Percentiles rank a stretch among this genome's conserved stretches.
Evolutionary conservation across 92 coral and sea anemone genomes (phyloP).

Genomic region (Umimayanthus chanpuru): DNA sequence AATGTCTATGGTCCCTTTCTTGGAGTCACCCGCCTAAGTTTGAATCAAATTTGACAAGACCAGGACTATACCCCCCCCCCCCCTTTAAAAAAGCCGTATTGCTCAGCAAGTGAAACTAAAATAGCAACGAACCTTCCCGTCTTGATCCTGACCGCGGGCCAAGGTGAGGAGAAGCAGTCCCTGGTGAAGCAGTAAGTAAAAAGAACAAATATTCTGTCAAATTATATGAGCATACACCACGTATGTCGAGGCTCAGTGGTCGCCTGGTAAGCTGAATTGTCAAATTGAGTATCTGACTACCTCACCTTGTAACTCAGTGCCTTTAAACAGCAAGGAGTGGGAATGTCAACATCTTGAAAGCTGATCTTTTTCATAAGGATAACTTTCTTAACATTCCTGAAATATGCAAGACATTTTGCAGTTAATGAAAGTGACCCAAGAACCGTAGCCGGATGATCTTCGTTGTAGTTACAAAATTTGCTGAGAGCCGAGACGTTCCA

Average conservation of each 20-base stretch:
- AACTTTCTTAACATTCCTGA: neutral
- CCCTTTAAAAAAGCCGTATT: too few species aligned
- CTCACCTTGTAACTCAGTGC: conserved; percentile 17
- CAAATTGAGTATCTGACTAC: neutral
- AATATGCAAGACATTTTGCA: neutral
- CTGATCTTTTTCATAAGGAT: conserved; percentile 4
- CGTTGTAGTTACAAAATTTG: too few species aligned
- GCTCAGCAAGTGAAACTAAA: too few species aligned
- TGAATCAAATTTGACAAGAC: too few species aligned
- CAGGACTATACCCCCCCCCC: too few species aligned
- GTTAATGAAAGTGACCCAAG: neutral
- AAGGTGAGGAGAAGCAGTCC: conserved; percentile 6
- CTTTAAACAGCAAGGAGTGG: neutral
- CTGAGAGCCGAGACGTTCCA: too few species aligned
- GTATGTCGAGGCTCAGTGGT: too few species aligned
- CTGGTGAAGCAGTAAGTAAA: neutral
- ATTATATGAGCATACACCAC: neutral
- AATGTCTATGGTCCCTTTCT: too few species aligned
- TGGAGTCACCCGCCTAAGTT: too few species aligned
- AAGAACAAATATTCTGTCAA: neutral
- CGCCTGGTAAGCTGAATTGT: neutral
- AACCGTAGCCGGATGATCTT: too few species aligned
- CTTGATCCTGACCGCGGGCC: neutral
- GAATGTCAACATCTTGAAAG: neutral
- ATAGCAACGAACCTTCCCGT: neutral